Evolutionary conservation across 2,797 vertebrate genomes (phyloP).

Genomic region (Epinephelus awoara): DNA sequence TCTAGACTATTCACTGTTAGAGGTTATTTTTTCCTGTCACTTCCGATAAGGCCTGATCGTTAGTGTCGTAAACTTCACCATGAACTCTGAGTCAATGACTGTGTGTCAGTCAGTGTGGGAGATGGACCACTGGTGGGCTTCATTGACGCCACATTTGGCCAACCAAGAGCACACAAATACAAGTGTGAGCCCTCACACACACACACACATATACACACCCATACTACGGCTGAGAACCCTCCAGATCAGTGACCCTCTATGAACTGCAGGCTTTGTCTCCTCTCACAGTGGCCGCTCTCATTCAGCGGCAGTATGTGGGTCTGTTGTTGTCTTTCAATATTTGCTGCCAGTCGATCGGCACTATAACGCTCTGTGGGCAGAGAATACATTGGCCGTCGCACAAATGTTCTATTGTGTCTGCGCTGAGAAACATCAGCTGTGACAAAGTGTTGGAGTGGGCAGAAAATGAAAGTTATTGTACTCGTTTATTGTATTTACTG

Average conservation of each 20-base stretch:
- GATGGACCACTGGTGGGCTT: conserved; percentile 61
- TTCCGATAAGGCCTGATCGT: background rate
- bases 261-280: conserved; percentile 76
- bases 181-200: conserved; percentile 18
- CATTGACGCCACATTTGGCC: conserved; percentile 75
- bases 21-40: background rate
- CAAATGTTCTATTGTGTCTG: conserved; percentile 63
- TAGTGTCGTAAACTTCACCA: background rate
- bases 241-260: conserved; percentile 76
- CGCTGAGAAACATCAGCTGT: conserved; percentile 47
- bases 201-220: conserved; percentile 29
- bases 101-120: conserved; percentile 36
- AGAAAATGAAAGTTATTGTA: conserved; percentile 46
- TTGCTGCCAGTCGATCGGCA: conserved; percentile 64
- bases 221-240: conserved; percentile 75
- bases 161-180: conserved; percentile 40
- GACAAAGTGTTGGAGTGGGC: conserved; percentile 43
- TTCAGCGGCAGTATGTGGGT: conserved; percentile 74
- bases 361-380: conserved; percentile 55
- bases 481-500: conserved; percentile 21
- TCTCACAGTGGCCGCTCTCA: conserved; percentile 79
- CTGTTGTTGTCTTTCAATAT: conserved; percentile 79
- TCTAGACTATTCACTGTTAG: background rate
- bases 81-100: conserved; percentile 54
- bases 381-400: conserved; percentile 57